Evolutionary conservation across 2,113 vertebrate species (phyloP).

Genomic region (Alces alces): DNA sequence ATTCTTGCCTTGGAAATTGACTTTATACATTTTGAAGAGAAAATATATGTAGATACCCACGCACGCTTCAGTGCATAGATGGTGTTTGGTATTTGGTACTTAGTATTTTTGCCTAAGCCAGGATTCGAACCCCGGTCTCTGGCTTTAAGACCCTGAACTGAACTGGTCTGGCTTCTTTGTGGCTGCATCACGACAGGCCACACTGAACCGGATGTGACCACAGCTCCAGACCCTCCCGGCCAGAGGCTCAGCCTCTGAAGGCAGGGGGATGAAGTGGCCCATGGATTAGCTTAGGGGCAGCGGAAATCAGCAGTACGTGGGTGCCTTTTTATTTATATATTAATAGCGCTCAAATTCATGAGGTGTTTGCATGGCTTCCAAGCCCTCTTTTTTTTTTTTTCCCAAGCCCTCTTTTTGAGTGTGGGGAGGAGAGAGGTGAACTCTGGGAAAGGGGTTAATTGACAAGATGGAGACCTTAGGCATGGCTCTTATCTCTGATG

Average conservation of each 20-base stretch:
- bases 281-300: fast-evolving
- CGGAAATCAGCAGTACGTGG: fast-evolving
- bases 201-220: fast-evolving
- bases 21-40: background rate
- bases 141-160: background rate
- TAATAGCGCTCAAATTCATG: background rate
- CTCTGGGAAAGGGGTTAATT: background rate
- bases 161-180: background rate
- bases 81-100: background rate
- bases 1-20: too few species aligned
- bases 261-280: fast-evolving
- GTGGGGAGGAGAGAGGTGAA: fast-evolving
- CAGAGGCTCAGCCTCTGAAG: fast-evolving
- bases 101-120: background rate
- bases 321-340: background rate
- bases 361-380: background rate
- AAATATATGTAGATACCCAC: background rate
- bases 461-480: background rate
- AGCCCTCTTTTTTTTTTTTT: background rate
- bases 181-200: fast-evolving
- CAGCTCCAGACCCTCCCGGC: background rate
- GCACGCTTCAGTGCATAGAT: fast-evolving
- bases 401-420: background rate
- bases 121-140: background rate
- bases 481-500: background rate